Conservation (phyloP, 1,140 invertebrate genomes). For the Drosophila eugracilis region DNA sequence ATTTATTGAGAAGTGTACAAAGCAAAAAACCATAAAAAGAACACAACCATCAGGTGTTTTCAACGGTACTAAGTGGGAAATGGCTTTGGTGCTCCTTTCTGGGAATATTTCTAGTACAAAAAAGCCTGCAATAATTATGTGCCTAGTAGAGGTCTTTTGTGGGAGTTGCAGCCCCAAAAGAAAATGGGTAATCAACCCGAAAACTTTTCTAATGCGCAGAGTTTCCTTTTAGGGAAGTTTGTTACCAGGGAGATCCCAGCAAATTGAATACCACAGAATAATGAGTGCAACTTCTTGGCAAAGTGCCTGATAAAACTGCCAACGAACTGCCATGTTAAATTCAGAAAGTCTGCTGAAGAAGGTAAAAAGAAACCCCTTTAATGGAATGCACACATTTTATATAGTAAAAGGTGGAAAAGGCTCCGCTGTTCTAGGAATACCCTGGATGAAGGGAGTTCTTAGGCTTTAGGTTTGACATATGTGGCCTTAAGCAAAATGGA, state of each 20-base stretch:
- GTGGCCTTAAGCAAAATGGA: too few species aligned
- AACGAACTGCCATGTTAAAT: conserved; percentile 12
- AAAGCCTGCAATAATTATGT: conserved; percentile 50
- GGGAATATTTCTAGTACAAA: conserved; percentile 77
- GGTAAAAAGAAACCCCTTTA: not conserved
- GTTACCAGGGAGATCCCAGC: not conserved
- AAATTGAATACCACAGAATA: conserved; percentile 11
- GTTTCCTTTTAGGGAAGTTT: not conserved
- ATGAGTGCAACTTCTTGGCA: conserved; percentile 7
- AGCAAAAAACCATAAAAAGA: conserved; percentile 42
- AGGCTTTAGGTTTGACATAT: not conserved
- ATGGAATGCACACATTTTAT: not conserved
- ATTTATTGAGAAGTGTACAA: conserved; percentile 78
- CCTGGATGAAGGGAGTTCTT: too few species aligned
- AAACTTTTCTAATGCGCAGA: conserved; percentile 49
- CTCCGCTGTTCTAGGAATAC: not conserved
- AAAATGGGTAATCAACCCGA: conserved; percentile 39
- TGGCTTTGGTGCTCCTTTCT: conserved; percentile 35
- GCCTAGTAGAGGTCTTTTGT: conserved; percentile 51
- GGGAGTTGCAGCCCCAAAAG: conserved; percentile 14
- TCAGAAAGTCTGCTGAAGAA: not conserved
- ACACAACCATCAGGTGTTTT: conserved; percentile 39
- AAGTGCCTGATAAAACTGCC: conserved; percentile 22
- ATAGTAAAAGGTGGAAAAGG: not conserved
- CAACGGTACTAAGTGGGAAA: conserved; percentile 15